These are phyloP conservation scores for Rhadinocentrus ornatus DNA, from an alignment of 2,797 vertebrate species.

Conservation along the genomic window DNA sequence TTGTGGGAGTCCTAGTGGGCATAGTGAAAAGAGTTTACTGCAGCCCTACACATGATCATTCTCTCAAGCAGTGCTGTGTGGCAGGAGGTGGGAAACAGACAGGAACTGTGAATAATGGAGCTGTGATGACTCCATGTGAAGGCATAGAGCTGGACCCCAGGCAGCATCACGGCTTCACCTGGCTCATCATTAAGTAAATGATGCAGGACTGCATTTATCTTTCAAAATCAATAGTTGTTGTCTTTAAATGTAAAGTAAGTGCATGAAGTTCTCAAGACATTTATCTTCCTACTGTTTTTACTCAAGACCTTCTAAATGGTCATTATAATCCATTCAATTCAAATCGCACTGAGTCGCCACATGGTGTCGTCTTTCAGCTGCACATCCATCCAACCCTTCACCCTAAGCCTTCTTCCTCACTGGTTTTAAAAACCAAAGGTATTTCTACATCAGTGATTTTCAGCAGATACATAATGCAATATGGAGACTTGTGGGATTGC, in stretches of 20 bases:
- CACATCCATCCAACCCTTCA: slow-evolving; percentile 32
- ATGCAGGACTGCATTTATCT: slow-evolving; percentile 21
- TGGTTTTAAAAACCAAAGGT: neutral
- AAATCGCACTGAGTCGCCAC: slow-evolving; percentile 17
- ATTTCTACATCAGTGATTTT: neutral
- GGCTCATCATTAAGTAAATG: slow-evolving; percentile 15
- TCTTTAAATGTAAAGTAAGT: slow-evolving; percentile 32
- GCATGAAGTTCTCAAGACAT: slow-evolving; percentile 23
- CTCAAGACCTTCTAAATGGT: slow-evolving; percentile 16
- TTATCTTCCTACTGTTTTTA: slow-evolving; percentile 19
- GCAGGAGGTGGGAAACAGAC: slow-evolving; percentile 18
- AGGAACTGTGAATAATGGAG: slow-evolving; percentile 66
- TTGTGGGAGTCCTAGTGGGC: slow-evolving; percentile 64
- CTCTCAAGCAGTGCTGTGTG: slow-evolving; percentile 45
- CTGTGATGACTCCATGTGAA: slow-evolving; percentile 74
- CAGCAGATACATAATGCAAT: neutral
- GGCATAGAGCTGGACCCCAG: slow-evolving; percentile 54
- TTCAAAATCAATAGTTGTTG: slow-evolving; percentile 1
- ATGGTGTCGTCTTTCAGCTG: slow-evolving; percentile 50
- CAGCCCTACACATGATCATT: slow-evolving; percentile 73
- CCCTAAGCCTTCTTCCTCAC: slow-evolving; percentile 34
- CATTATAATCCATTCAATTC: slow-evolving; percentile 29
- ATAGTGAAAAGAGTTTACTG: slow-evolving; percentile 44
- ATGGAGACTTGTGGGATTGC: neutral
- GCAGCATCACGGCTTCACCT: slow-evolving; percentile 17